Evolutionary conservation across 2,797 vertebrate genomes (phyloP).

Genomic region (Megaceryle alcyon): DNA sequence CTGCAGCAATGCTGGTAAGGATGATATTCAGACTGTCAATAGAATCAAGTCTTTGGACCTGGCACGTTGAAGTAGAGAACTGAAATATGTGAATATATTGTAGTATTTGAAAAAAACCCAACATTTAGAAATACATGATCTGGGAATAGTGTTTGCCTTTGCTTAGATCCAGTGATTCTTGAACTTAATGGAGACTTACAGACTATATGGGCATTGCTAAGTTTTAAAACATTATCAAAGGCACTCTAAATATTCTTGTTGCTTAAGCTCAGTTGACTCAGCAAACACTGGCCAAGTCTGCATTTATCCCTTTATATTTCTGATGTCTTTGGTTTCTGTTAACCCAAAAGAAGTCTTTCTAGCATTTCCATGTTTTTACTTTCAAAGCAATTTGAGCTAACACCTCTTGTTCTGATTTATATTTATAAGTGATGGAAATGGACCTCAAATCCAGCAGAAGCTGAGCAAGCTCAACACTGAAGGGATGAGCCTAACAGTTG

Average conservation of each 20-base stretch:
- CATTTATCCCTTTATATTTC: background rate
- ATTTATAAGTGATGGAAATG: background rate
- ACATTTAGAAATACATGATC: background rate
- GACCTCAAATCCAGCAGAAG: background rate
- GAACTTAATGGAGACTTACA: background rate
- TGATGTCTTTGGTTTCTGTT: background rate
- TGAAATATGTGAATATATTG: background rate
- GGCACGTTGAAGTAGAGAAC: background rate
- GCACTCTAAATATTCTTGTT: slow-evolving; percentile 25
- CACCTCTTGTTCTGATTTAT: background rate
- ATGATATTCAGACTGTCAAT: background rate
- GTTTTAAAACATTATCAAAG: background rate
- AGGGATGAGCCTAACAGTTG: background rate
- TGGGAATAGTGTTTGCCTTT: background rate
- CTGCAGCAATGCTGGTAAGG: background rate
- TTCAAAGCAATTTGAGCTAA: background rate
- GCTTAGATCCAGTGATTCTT: background rate
- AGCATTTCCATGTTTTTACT: background rate
- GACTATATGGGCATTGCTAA: background rate
- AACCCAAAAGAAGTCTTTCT: slow-evolving; percentile 19
- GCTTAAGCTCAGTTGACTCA: slow-evolving; percentile 1
- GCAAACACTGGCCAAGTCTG: background rate
- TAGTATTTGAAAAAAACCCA: background rate
- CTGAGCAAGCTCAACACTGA: background rate
- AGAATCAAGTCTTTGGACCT: background rate